Evolutionary conservation across 2,888 invertebrate genomes (phyloP).

Genomic region (Philereme transversata): DNA sequence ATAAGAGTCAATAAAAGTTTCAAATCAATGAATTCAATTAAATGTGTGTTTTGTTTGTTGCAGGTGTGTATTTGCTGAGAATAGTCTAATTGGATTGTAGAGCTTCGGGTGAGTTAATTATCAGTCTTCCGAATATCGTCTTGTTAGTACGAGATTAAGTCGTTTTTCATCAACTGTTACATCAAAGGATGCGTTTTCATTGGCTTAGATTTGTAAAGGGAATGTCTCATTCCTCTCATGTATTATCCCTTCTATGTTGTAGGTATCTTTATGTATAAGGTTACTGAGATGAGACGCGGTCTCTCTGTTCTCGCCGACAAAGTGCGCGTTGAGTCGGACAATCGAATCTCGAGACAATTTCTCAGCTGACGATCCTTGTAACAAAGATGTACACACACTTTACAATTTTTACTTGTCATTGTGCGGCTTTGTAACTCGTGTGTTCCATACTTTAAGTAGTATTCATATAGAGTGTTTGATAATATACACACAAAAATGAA

Average conservation of each 20-base stretch:
- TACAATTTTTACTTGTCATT: conserved; percentile 32
- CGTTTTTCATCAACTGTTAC: conserved; percentile 24
- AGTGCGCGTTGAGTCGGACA: conserved; percentile 67
- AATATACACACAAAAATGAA: too few relatives aligned
- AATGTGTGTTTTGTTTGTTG: conserved; percentile 57
- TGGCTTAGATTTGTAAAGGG: conserved; percentile 24
- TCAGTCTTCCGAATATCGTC: conserved; percentile 8
- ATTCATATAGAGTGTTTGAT: too few relatives aligned
- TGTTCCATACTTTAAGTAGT: conserved; percentile 24
- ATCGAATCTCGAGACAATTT: conserved; percentile 73
- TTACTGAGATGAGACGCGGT: conserved; percentile 22
- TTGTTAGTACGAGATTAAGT: not conserved
- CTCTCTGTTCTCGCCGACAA: conserved; percentile 57
- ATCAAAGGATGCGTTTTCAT: conserved; percentile 34
- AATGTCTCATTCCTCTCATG: conserved; percentile 26
- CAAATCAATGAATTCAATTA: not conserved
- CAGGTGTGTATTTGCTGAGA: conserved; percentile 60
- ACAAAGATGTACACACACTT: conserved; percentile 31
- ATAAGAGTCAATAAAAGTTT: not conserved
- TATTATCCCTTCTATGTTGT: conserved; percentile 22
- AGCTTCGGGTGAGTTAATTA: conserved; percentile 39
- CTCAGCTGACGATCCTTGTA: conserved; percentile 48
- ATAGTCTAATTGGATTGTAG: conserved; percentile 27
- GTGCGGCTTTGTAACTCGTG: conserved; percentile 33
- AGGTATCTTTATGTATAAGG: conserved; percentile 15